A percentile compares a stretch with the other conserved stretches of the same genome.
Conservation (phyloP, 2,113 vertebrate species). For the Genyomyrus donnyi region DNA sequence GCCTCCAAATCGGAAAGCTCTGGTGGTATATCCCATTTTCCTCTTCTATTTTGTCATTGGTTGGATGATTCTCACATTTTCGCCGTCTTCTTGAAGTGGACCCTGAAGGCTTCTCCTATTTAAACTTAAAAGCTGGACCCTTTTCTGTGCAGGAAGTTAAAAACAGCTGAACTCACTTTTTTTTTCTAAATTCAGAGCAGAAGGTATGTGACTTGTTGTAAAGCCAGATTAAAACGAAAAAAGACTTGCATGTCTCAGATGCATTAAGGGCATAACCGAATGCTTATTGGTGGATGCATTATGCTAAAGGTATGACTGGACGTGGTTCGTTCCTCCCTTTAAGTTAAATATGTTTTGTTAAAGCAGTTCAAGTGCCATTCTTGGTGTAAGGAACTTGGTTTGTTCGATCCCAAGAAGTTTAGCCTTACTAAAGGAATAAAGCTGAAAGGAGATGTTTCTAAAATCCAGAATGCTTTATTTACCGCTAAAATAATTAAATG, state of each 20-base stretch:
- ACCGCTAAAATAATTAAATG: neutral
- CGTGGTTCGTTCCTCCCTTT: neutral
- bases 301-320: neutral
- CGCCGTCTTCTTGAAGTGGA: constrained; percentile 32
- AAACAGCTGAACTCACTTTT: neutral
- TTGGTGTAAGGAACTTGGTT: neutral
- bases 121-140: neutral
- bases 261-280: neutral
- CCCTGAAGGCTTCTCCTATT: neutral
- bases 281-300: neutral
- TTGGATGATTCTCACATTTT: constrained; percentile 92
- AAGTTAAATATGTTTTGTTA: neutral
- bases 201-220: neutral
- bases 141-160: neutral
- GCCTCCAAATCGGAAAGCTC: constrained; percentile 81
- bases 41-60: constrained; percentile 97
- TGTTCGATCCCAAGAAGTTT: neutral
- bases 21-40: constrained; percentile 91
- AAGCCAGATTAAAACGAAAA: neutral
- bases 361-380: neutral
- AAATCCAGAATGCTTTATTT: neutral
- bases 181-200: neutral
- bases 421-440: neutral
- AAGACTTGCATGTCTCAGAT: neutral
- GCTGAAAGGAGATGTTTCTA: neutral